Evolutionary conservation across 2,888 invertebrate species (phyloP).

Genomic region (Aricia artaxerxes): DNA sequence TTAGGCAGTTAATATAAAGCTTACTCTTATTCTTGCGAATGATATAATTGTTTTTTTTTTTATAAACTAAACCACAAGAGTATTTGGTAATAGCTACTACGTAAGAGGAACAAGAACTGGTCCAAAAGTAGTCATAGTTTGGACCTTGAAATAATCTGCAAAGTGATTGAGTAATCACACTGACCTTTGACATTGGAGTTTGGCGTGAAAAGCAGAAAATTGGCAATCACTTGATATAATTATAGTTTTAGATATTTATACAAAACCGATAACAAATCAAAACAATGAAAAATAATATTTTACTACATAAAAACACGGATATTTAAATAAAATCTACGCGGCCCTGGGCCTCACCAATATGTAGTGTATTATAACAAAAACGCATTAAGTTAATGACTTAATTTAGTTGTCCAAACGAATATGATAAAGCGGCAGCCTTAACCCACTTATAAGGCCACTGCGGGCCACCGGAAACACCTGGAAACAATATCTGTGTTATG

Average conservation of each 20-base stretch:
- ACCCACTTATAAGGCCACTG: slow-evolving; percentile 17
- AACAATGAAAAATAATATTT: background rate
- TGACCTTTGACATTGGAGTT: background rate
- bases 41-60: background rate
- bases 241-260: background rate
- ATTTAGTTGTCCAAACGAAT: slow-evolving; percentile 19
- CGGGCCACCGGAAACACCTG: background rate
- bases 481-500: background rate
- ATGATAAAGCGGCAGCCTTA: slow-evolving; percentile 13
- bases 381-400: slow-evolving; percentile 9
- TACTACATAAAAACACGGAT: background rate
- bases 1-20: background rate
- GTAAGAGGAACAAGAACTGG: background rate
- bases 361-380: slow-evolving; percentile 32
- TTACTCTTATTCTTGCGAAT: too few species aligned
- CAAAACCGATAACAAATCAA: background rate
- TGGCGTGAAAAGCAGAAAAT: background rate
- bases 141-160: slow-evolving; percentile 3
- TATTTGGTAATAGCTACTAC: background rate
- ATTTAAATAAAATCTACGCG: background rate
- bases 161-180: background rate
- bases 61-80: background rate
- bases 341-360: background rate
- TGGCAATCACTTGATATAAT: background rate
- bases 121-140: background rate